Evolutionary conservation across 2,113 vertebrate species (phyloP), one percentile per base, ranked within the genome.

Genomic region (Furnarius figulus): DNA sequence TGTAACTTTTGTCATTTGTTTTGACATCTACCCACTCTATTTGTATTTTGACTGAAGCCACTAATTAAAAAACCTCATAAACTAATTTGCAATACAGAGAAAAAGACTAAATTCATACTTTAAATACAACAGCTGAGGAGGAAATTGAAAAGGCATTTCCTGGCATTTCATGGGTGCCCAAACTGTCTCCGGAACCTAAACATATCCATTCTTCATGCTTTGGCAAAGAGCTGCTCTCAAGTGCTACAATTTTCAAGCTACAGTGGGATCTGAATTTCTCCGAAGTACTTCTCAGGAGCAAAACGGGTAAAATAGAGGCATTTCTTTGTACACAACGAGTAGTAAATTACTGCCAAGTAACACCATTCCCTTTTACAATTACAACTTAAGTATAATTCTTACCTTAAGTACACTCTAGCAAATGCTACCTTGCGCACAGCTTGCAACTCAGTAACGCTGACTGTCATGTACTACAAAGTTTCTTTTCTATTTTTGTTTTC

Each of bases 21-120:
- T 97, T 95, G 93, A 97, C 85, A 97, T 95, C 94, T 97, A 97
- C 49, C 84, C 95, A 91, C 82, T 94, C 84, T 96, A 97, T 92
- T 96, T 96, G 66, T 93, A 97, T 96, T 97, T 92, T 95, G 89
- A 97, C 81, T 95, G 93, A 96, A 96, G 88, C 65, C 79, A 59
- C 68, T 76, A 61, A 68, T 85, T 56, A 37, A 91, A 67, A 95
- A 94, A 92, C 1, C 4, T 85, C 58, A 65, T 80, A 96, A 95
- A 87, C 84, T 89, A 97, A 63, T 70, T 86, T 8, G 11, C 78
- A 96, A 93, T 33, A 49, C 5, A 40, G n/a, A 63, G 31, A 97
- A 74, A 65, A 91, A 80, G 22, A 44, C 70, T 85, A 85, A 90
- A 81, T 86, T 87, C 31, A 62, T 59, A 66, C 27, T 70, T 94